A percentile compares a stretch with the other conserved stretches of the same genome.
Evolutionary conservation across 2,797 vertebrate species (phyloP).

Genomic region (Meriones psammophilus): DNA sequence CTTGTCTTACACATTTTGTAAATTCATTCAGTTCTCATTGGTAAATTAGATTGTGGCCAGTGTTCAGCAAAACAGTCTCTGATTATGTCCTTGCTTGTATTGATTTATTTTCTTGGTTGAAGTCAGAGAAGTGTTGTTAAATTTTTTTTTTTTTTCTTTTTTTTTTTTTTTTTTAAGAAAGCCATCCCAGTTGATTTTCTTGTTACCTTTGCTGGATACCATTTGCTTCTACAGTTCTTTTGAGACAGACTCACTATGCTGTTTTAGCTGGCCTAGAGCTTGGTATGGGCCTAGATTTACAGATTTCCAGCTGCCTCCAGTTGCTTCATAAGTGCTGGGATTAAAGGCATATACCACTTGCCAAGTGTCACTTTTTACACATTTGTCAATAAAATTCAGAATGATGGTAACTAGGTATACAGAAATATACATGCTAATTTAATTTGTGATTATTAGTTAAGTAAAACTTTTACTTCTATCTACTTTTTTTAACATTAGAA

Average conservation of each 20-base stretch:
- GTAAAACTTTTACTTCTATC: slow-evolving; percentile 48
- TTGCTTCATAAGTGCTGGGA: background rate
- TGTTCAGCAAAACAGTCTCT: background rate
- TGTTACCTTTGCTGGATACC: background rate
- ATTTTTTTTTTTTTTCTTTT: background rate
- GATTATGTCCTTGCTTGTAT: background rate
- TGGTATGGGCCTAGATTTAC: background rate
- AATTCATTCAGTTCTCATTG: slow-evolving; percentile 24
- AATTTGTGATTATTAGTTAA: slow-evolving; percentile 57
- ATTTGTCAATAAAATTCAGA: slow-evolving; percentile 5
- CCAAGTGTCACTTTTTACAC: background rate
- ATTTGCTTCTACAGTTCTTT: background rate
- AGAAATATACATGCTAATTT: slow-evolving; percentile 54
- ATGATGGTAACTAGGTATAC: slow-evolving; percentile 29
- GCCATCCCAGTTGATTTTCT: background rate
- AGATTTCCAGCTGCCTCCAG: background rate
- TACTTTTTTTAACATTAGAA: background rate
- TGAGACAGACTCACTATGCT: background rate
- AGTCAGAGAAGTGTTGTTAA: slow-evolving; percentile 26
- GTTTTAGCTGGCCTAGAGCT: too few relatives aligned
- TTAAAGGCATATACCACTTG: background rate
- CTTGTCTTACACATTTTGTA: background rate
- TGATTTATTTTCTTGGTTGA: slow-evolving; percentile 50
- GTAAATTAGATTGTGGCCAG: background rate
- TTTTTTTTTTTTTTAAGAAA: background rate